Base-by-base conservation (phyloP, 2,113 vertebrate genomes). In the Mastomys coucha region DNA sequence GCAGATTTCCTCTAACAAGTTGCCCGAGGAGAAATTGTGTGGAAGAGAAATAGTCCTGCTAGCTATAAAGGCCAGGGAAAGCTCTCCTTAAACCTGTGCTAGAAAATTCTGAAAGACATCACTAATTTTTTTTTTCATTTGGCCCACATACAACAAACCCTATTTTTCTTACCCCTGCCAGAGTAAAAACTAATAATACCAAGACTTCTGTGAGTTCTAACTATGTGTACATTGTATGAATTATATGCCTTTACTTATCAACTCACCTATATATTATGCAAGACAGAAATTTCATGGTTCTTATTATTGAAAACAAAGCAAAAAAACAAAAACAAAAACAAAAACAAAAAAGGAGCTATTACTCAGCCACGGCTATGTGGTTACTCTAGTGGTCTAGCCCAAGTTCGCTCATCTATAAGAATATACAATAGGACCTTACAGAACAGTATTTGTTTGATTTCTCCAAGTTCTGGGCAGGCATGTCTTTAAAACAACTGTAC, bases 11-110 rank as follows among this genome's bases (percentile, higher is more conserved):
- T 28, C 39, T 65, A 78, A 65, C 36, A 56, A n/a, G 31, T 3
- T 31, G 28, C 1, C 2, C 14, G 39, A 8, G 4, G 0, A 13
- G 14, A 0, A 42, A 45, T 22, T 12, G 4, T 2, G 10, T 26
- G 13, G 33, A 51, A 86, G 36, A 65, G 9, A 7, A 45, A 5
- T 11, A 5, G 4, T 0, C 60, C 17, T 10, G 2, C 13, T 58
- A 33, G 3, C 70, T 16, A 5, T 53, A 28, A 49, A 19, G 16
- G 28, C 16, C 14, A 51, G 9, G 49, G 19, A 2, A 0, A 39
- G n/a, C 7, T 22, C 92, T 81, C 70, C 75, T 5, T 72, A 73
- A 84, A 26, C 14, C 75, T 51, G 49, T 67, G 65, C 80, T 73
- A 56, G 72, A 56, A 94, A 91, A n/a, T 13, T 91, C 53, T 39